A percentile compares a stretch with the other conserved stretches of the same genome.
Conservation (phyloP, 1,140 invertebrate species). For the Drosophila truncata region DNA sequence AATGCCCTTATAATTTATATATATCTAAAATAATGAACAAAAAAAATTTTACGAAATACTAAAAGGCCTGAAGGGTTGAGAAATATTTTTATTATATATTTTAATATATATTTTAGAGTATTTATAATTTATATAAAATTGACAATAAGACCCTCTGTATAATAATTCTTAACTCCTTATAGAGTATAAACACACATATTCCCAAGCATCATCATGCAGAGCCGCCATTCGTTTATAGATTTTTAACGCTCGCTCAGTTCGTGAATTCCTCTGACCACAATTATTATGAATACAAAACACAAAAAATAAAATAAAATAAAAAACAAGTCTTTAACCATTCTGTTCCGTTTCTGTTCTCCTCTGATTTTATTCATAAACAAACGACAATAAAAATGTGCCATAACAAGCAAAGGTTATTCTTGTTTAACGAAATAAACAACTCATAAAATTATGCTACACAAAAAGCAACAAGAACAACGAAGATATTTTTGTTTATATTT, state of each 20-base stretch:
- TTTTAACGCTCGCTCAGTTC: constrained; percentile 73
- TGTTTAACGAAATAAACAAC: constrained; percentile 78
- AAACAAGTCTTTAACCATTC: constrained; percentile 7
- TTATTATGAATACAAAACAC: constrained; percentile 48
- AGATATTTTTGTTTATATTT: constrained; percentile 69
- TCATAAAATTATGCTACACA: constrained; percentile 70
- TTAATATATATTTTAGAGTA: too few relatives aligned
- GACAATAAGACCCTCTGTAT: too few relatives aligned
- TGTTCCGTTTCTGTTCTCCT: constrained; percentile 3
- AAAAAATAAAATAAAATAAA: constrained; percentile 2
- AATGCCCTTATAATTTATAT: neutral
- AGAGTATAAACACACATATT: constrained; percentile 10
- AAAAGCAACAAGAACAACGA: constrained; percentile 47
- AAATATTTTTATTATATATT: neutral
- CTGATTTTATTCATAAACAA: constrained; percentile 64
- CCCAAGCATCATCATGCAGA: constrained; percentile 19
- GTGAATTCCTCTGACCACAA: constrained; percentile 61
- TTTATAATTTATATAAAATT: too few relatives aligned
- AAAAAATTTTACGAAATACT: neutral
- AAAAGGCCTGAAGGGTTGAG: fast-evolving
- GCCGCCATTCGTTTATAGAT: constrained; percentile 56
- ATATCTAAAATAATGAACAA: too few relatives aligned
- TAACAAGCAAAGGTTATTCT: constrained; percentile 70
- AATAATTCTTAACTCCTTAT: too few relatives aligned
- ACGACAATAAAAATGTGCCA: constrained; percentile 64